A percentile compares a stretch with the other conserved stretches of the same genome.
These are phyloP conservation scores for Dufourea novaeangliae DNA, from an alignment of 1,140 invertebrate species.

Conservation along the genomic window DNA sequence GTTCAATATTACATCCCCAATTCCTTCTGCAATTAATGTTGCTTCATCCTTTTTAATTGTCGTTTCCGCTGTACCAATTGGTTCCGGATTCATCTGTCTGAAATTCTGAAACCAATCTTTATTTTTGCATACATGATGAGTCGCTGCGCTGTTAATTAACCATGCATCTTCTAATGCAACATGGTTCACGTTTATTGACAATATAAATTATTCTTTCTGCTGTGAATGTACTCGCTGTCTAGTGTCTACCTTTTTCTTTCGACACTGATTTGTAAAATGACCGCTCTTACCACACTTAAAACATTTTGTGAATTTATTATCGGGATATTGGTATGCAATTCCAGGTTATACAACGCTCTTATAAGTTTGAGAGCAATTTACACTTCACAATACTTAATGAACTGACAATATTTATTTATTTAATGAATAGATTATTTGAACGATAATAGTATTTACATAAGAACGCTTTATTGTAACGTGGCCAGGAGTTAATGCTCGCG, in stretches of 20 bases:
- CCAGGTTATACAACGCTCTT: too few relatives aligned
- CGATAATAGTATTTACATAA: too few relatives aligned
- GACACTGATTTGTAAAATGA: constrained; percentile 7
- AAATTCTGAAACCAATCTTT: constrained; percentile 20
- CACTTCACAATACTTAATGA: too few relatives aligned
- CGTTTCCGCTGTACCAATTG: constrained; percentile 8
- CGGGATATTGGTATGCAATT: too few relatives aligned
- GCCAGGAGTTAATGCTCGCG: too few relatives aligned
- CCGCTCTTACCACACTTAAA: constrained; percentile 11
- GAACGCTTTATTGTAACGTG: too few relatives aligned
- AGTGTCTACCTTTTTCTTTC: neutral
- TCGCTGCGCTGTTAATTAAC: constrained; percentile 21
- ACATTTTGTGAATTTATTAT: too few relatives aligned
- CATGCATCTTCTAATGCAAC: constrained; percentile 1
- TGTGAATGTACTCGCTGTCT: neutral
- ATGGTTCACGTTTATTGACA: neutral
- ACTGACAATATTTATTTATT: too few relatives aligned
- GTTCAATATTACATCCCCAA: neutral
- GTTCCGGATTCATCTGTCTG: neutral
- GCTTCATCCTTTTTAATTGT: neutral
- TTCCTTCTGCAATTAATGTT: neutral
- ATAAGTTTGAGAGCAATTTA: too few relatives aligned
- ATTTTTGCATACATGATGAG: constrained; percentile 9
- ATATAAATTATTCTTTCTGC: constrained; percentile 1
- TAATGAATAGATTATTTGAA: too few relatives aligned